Evolutionary conservation across 2,797 vertebrate species (phyloP).

Genomic region (Micropoecilia bifurca): DNA sequence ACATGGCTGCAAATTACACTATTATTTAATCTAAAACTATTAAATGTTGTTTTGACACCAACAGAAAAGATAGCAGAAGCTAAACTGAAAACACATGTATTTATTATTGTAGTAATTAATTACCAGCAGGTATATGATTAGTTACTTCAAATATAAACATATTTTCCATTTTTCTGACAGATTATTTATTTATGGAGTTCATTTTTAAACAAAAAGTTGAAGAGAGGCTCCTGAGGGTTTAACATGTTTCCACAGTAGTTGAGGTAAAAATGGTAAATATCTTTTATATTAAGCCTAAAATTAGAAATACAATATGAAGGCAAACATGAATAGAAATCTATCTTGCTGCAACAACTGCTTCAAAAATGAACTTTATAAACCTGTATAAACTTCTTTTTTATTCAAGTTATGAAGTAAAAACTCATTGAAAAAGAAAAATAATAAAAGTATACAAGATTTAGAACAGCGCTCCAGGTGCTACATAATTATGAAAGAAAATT

Average conservation of each 20-base stretch:
- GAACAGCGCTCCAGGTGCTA: slow-evolving; percentile 19
- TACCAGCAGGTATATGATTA: neutral
- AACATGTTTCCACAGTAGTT: slow-evolving; percentile 71
- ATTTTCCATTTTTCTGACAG: neutral
- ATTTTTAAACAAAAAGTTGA: neutral
- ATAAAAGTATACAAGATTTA: slow-evolving; percentile 20
- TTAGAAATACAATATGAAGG: slow-evolving; percentile 43
- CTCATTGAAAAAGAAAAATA: slow-evolving; percentile 15
- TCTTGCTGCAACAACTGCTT: slow-evolving; percentile 1
- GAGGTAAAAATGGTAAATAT: slow-evolving; percentile 54
- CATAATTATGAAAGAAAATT: slow-evolving; percentile 41
- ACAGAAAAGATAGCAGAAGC: neutral
- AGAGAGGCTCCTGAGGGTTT: slow-evolving; percentile 53
- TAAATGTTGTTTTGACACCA: neutral
- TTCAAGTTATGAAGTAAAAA: slow-evolving; percentile 22
- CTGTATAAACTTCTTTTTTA: slow-evolving; percentile 9
- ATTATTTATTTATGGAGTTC: neutral
- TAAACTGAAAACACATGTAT: neutral
- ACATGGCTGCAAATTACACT: neutral
- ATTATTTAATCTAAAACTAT: neutral
- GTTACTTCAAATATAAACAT: neutral
- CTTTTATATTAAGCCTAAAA: slow-evolving; percentile 55
- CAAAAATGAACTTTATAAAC: slow-evolving; percentile 28
- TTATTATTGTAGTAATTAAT: neutral
- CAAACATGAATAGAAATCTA: slow-evolving; percentile 33